Evolutionary conservation across 2,113 vertebrate species (phyloP).

Genomic region (Alethe castanea): DNA sequence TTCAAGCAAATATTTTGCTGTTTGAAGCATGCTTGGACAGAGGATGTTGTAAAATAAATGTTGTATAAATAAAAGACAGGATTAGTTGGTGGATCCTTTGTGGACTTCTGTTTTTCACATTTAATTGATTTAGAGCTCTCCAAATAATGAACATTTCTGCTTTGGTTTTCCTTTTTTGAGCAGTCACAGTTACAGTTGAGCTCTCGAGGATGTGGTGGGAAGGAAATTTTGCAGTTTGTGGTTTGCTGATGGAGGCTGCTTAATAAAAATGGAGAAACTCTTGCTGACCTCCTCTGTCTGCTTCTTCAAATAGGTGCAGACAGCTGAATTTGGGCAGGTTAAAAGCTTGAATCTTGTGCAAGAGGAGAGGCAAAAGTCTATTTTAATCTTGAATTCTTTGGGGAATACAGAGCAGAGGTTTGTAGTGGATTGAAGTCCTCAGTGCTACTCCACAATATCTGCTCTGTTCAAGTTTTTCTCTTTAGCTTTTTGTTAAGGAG

Average conservation of each 20-base stretch:
- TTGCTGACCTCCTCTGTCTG: background rate
- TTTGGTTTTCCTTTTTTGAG: background rate
- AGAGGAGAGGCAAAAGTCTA: background rate
- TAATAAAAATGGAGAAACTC: background rate
- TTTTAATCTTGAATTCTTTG: background rate
- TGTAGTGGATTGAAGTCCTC: background rate
- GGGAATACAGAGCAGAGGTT: background rate
- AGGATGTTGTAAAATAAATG: background rate
- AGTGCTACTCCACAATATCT: background rate
- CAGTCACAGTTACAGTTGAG: background rate
- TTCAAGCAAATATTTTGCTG: background rate
- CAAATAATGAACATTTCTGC: background rate
- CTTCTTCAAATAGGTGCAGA: background rate
- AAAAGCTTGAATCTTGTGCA: background rate
- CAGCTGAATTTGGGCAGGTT: background rate
- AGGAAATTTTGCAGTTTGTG: background rate
- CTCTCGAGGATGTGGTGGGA: background rate
- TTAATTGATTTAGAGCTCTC: background rate
- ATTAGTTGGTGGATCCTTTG: background rate
- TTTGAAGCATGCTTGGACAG: background rate
- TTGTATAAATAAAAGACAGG: too few relatives aligned
- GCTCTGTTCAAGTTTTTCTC: background rate
- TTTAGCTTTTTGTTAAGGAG: background rate
- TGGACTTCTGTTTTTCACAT: background rate
- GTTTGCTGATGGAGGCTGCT: background rate